Base-by-base conservation (phyloP, 2,888 invertebrate species). In the Achlya flavicornis region DNA sequence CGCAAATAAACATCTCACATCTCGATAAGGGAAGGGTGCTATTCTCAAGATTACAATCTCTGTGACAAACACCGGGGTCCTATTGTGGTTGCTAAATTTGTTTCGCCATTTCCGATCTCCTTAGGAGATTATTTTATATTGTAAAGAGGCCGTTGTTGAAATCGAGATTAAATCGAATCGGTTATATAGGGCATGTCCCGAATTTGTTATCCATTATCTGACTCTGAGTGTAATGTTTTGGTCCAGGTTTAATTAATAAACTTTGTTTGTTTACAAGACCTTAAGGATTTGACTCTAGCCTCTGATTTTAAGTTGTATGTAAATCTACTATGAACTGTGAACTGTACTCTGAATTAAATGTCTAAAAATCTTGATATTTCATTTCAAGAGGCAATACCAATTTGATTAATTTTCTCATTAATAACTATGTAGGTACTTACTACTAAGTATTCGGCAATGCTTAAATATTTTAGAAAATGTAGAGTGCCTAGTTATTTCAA, bases 51-150 rank as follows among this genome's bases (percentile, higher is more conserved):
- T 93, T 83, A 77, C 75, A 83, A 93, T 92, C 91, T 81, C 72
- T 73, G 86, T 83, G 89, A 89, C 91, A 91, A 92, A 91, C 93
- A 88, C 86, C 86, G 83, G 84, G 83, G 74, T 70, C 84, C 91
- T 83, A 91, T 93, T 93, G 93, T 93, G 85, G 86, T 77, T 78
- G 90, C 88, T 90, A 92, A 93, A 93, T 93, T 93, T 92, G 93
- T 92, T 91, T 86, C 85, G 86, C 88, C 84, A 88, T 90, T 90
- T 87, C 89, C 89, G 92, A 93, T 93, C 89, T 88, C 83, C 87
- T 88, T 85, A 79, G 76, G 74, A 90, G 92, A 92, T 93, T 89
- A 90, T 87, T 88, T 86, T 82, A 83, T 87, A 89, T 90, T 90
- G 91, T 90, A 80, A 86, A 87, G 85, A 80, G 41, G 41, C 41